Evolutionary conservation across 2,888 invertebrate genomes (phyloP), one percentile per base, ranked within the genome.

Genomic region (Dinocampus coccinellae): DNA sequence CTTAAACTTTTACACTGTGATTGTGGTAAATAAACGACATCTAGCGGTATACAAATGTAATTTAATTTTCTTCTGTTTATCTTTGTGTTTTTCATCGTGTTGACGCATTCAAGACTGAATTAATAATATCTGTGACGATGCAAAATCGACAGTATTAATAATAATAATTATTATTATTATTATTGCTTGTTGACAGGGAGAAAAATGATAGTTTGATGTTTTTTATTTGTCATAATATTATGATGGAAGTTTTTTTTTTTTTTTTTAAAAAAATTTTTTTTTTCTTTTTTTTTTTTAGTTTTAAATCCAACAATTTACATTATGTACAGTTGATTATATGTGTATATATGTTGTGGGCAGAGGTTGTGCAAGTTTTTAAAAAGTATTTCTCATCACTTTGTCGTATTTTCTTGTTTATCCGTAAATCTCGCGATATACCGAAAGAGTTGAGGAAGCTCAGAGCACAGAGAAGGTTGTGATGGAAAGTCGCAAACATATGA

Each of bases 331-430:
- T 47, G 47, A 47, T 47, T 47, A 16, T 47, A 16, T 7, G 16
- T 20, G 47, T 16, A 11, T 13, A n/a, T 13, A 4, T 39, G 13
- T 36, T 10, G 11, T 39, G 39, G 13, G 39, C n/a, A n/a, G n/a
- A 29, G 29, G 6, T 47, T 4, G 16, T 16, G 4, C 7, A 47
- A 63, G 39, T 47, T 39, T 47, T 47, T 22, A 6, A 16, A 58
- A 70, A 34, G 57, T 52, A 47, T 47, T 16, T 53, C 42, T 1
- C 36, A 60, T 70, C 53, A 70, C 34, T 70, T 65, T 47, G 58
- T 58, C 24, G 61, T 61, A 65, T 70, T 70, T 70, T 70, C 58
- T 61, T 70, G 70, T 70, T 70, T 65, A 70, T 60, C 65, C 34
- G 36, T 47, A 61, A 65, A 58, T 60, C 53, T 65, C 36, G 60